Percentiles rank a stretch among this genome's conserved stretches.
Conservation (phyloP, 2,113 vertebrate species). For the Fukomys damarensis region DNA sequence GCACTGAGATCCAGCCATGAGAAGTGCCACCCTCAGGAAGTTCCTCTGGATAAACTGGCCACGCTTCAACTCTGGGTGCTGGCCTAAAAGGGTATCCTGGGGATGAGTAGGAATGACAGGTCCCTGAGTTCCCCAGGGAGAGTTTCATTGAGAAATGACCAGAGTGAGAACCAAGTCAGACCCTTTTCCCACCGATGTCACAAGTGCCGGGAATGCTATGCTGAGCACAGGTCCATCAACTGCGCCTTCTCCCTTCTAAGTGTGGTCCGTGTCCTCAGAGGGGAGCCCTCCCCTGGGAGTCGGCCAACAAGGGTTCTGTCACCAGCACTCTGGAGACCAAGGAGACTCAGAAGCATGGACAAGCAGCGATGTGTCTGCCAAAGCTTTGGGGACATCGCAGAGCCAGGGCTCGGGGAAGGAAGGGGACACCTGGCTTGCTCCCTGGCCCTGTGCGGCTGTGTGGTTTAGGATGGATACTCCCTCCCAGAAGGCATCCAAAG, state of each 20-base stretch:
- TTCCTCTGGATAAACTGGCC: background rate
- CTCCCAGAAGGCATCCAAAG: background rate
- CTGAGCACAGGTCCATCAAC: background rate
- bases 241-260: conserved; percentile 21
- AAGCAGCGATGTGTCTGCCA: background rate
- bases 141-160: conserved; percentile 62
- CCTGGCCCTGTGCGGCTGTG: background rate
- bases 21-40: background rate
- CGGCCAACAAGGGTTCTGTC: background rate
- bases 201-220: background rate
- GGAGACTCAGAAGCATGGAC: background rate
- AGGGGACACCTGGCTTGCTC: background rate
- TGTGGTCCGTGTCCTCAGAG: background rate
- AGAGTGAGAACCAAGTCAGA: background rate
- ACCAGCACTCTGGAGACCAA: background rate
- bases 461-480: background rate
- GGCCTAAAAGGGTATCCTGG: background rate
- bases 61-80: background rate
- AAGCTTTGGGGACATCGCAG: background rate
- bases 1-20: background rate
- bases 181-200: background rate
- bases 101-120: background rate
- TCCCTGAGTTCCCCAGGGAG: background rate
- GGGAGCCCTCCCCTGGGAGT: background rate
- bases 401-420: background rate